Conservation (phyloP, 2,888 invertebrate species). For the Drosophila austrosaltans region DNA sequence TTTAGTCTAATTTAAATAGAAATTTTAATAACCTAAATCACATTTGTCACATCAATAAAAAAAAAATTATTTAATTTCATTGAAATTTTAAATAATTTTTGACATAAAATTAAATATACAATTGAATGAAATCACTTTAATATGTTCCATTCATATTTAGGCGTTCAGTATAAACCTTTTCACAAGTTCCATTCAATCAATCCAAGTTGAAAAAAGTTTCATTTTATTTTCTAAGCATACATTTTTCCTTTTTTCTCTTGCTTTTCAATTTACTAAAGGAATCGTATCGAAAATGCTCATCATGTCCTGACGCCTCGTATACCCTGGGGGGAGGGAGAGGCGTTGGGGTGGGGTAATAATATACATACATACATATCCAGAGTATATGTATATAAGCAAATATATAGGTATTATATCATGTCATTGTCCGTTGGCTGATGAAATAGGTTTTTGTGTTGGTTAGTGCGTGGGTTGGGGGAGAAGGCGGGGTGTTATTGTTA, state of each 20-base stretch:
- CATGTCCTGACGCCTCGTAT: background rate
- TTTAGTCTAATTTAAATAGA: no score
- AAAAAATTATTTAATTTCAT: no score
- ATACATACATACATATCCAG: background rate
- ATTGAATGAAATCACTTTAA: no score
- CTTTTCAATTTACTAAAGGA: background rate
- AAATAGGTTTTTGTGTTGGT: constrained; percentile 4
- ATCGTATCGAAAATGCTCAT: constrained; percentile 5
- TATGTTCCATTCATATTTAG: no score
- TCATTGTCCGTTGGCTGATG: constrained; percentile 11
- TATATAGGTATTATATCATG: constrained; percentile 8
- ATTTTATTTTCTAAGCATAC: background rate
- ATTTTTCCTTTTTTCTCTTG: background rate
- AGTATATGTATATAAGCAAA: background rate
- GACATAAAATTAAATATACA: no score
- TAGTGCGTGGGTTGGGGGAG: background rate
- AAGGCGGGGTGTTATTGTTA: background rate
- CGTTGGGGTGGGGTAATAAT: background rate
- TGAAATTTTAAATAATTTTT: no score
- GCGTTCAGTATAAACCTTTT: no score
- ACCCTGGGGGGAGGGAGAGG: background rate
- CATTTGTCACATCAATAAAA: no score
- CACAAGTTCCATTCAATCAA: background rate
- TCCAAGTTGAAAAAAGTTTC: background rate
- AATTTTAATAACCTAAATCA: no score